Percentiles rank a stretch among this genome's conserved stretches.
These are phyloP conservation scores for Taxidea taxus DNA, from an alignment of 2,113 vertebrate genomes.

Conservation along the genomic window DNA sequence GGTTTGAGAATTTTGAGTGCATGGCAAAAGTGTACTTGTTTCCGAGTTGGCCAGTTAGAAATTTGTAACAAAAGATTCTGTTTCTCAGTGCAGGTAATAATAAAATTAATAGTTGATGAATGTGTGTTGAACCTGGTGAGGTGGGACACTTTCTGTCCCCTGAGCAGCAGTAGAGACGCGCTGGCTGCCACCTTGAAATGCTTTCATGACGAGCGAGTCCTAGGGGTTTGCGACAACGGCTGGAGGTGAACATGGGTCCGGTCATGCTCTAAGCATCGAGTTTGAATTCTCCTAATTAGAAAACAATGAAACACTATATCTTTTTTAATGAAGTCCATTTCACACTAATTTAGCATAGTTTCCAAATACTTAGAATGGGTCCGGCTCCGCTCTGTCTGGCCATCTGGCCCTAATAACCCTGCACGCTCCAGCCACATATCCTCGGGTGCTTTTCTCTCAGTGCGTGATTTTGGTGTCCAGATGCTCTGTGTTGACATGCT, in stretches of 20 bases:
- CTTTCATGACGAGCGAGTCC: neutral
- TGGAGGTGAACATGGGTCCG: neutral
- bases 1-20: neutral
- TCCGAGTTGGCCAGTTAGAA: neutral
- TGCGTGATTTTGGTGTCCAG: fast-evolving
- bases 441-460: neutral
- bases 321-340: conserved; percentile 23
- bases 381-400: fast-evolving
- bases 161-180: neutral
- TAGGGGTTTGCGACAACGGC: neutral
- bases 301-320: neutral
- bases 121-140: fast-evolving
- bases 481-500: fast-evolving
- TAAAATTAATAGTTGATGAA: neutral
- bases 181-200: neutral
- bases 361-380: neutral
- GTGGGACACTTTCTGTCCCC: fast-evolving
- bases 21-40: fast-evolving
- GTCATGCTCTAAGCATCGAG: neutral
- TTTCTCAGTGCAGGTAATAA: neutral
- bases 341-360: neutral
- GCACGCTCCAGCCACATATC: fast-evolving
- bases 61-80: too few relatives aligned
- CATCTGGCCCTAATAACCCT: neutral
- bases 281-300: neutral